Evolutionary conservation across 2,113 vertebrate species (phyloP).

Genomic region (Coptodon bakossiorum): DNA sequence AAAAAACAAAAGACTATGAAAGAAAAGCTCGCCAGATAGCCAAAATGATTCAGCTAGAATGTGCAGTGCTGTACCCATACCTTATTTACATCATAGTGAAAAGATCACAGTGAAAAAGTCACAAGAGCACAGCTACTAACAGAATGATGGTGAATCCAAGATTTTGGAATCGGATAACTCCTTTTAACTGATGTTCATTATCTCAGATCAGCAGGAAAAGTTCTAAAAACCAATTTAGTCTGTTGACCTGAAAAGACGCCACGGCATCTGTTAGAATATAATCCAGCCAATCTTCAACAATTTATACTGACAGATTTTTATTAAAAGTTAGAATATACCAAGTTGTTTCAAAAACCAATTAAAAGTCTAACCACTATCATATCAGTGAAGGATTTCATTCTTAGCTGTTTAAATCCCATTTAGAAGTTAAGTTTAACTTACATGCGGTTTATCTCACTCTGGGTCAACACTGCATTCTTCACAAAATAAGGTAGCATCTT

Average conservation of each 20-base stretch:
- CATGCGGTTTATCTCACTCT: conserved; percentile 73
- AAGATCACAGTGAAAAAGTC: neutral
- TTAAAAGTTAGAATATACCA: neutral
- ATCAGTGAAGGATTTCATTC: neutral
- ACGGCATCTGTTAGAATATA: neutral
- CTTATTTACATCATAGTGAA: neutral
- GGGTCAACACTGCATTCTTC: conserved; percentile 71
- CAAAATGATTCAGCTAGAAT: neutral
- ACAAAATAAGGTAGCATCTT: conserved; percentile 76
- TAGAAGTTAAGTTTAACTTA: conserved; percentile 49
- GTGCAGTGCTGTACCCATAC: neutral
- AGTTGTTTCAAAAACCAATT: neutral
- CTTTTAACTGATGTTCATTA: neutral
- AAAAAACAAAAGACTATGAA: neutral
- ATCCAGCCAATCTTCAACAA: neutral
- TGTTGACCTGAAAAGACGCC: neutral
- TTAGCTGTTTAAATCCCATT: neutral
- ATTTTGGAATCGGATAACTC: neutral
- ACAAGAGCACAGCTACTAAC: neutral
- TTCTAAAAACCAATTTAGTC: neutral
- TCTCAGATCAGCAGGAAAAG: neutral
- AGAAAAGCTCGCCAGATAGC: neutral
- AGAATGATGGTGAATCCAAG: neutral
- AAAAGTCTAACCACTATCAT: neutral
- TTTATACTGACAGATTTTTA: neutral